Conservation (phyloP, 2,888 invertebrate genomes). For the Catocala fraxini region DNA sequence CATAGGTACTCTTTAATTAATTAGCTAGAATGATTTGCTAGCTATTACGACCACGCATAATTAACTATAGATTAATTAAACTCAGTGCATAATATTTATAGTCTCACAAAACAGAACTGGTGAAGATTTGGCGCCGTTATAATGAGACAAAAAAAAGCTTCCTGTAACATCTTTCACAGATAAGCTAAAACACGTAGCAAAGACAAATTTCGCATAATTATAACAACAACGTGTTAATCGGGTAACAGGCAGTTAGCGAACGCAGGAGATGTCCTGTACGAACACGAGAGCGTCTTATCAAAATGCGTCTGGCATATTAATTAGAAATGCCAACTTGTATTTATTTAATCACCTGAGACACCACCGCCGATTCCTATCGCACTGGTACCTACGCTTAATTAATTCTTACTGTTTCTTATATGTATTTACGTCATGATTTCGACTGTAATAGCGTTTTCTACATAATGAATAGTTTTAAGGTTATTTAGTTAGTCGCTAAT, state of each 20-base stretch:
- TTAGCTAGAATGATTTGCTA: too few species aligned
- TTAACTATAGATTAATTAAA: neutral
- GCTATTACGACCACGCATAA: too few species aligned
- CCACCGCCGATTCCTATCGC: constrained; percentile 76
- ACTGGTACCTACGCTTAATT: constrained; percentile 73
- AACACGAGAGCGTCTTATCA: constrained; percentile 69
- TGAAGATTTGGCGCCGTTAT: too few species aligned
- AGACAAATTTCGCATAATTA: constrained; percentile 73
- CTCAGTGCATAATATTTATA: neutral
- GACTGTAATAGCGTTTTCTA: constrained; percentile 52
- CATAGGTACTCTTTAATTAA: neutral
- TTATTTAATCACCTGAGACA: constrained; percentile 85
- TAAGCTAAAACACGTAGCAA: constrained; percentile 49
- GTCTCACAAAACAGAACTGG: too few species aligned
- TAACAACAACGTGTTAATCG: constrained; percentile 80
- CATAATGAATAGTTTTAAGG: constrained; percentile 16
- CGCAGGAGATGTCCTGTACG: constrained; percentile 72
- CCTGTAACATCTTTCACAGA: neutral
- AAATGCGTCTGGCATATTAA: constrained; percentile 85
- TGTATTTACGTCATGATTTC: constrained; percentile 51
- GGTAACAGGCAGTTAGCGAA: constrained; percentile 70
- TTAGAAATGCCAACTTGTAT: constrained; percentile 82
- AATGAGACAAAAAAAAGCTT: neutral
- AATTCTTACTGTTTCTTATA: constrained; percentile 75
- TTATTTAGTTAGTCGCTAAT: constrained; percentile 3